Evolutionary conservation across 2,888 invertebrate species (phyloP).

Genomic region (Hemithea aestivaria): DNA sequence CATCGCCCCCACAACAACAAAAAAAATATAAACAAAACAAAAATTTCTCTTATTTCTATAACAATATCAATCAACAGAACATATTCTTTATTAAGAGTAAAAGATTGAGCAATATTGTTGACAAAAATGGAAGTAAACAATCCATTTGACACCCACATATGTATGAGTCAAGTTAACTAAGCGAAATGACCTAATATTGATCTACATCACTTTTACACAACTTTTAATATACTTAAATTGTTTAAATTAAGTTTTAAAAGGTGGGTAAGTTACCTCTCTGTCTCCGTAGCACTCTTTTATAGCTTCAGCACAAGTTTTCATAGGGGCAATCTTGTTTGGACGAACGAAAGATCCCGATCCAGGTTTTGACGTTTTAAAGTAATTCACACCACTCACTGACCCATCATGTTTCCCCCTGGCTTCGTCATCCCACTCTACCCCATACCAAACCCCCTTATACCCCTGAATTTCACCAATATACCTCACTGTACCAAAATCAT

Average conservation of each 20-base stretch:
- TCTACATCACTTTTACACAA: constrained; percentile 2
- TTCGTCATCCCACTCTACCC: constrained; percentile 97
- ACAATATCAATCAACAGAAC: too few species aligned
- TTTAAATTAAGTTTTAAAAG: too few species aligned
- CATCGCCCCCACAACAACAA: too few species aligned
- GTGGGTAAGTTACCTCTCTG: constrained; percentile 51
- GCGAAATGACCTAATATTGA: constrained; percentile 36
- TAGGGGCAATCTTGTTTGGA: constrained; percentile 87
- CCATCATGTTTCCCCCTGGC: constrained; percentile 96
- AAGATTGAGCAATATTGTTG: not conserved
- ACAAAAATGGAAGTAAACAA: constrained; percentile 7
- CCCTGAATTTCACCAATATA: constrained; percentile 88
- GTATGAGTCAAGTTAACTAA: constrained; percentile 4
- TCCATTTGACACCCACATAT: constrained; percentile 6
- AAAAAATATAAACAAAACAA: too few species aligned
- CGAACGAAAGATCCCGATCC: constrained; percentile 94
- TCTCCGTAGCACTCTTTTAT: constrained; percentile 77
- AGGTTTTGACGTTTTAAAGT: constrained; percentile 87
- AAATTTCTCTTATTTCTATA: too few species aligned
- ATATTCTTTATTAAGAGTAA: too few species aligned
- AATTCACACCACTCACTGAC: constrained; percentile 86
- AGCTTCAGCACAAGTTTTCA: constrained; percentile 86
- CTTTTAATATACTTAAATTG: constrained; percentile 1
- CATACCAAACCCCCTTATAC: constrained; percentile 89
- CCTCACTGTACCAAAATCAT: constrained; percentile 79